Evolutionary conservation across 2,888 invertebrate genomes (phyloP).

Genomic region (Mythimna pallens): DNA sequence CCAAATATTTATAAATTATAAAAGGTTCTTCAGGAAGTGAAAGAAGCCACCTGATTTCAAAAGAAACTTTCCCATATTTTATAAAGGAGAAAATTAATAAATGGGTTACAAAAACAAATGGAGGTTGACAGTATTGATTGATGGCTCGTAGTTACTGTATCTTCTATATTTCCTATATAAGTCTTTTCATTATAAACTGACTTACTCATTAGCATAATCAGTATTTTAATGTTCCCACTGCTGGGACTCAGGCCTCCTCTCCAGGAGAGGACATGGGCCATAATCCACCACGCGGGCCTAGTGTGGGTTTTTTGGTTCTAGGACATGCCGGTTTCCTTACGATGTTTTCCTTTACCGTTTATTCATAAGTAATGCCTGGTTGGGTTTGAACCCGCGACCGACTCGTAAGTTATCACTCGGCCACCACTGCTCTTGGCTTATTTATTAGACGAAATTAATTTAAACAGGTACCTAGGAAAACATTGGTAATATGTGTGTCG

Average conservation of each 20-base stretch:
- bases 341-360: too few relatives aligned
- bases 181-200: not conserved
- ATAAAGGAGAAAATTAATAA: not conserved
- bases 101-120: constrained; percentile 8
- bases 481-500: not conserved
- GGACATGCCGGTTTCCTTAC: too few relatives aligned
- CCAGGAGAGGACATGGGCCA: too few relatives aligned
- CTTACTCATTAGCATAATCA: too few relatives aligned
- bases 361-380: too few relatives aligned
- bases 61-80: not conserved
- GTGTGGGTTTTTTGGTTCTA: too few relatives aligned
- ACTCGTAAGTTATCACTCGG: too few relatives aligned
- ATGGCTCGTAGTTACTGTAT: not conserved
- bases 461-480: not conserved
- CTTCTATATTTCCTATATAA: constrained; percentile 13
- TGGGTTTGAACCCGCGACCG: too few relatives aligned
- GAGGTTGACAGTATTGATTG: not conserved
- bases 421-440: too few relatives aligned
- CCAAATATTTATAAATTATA: not conserved
- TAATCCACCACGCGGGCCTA: too few relatives aligned
- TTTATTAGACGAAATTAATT: not conserved
- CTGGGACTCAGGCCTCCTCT: too few relatives aligned
- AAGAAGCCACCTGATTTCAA: not conserved
- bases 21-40: not conserved
- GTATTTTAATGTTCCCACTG: too few relatives aligned